These are phyloP conservation scores for Allophyes oxyacanthae DNA, from an alignment of 2,888 invertebrate genomes.

Conservation along the genomic window DNA sequence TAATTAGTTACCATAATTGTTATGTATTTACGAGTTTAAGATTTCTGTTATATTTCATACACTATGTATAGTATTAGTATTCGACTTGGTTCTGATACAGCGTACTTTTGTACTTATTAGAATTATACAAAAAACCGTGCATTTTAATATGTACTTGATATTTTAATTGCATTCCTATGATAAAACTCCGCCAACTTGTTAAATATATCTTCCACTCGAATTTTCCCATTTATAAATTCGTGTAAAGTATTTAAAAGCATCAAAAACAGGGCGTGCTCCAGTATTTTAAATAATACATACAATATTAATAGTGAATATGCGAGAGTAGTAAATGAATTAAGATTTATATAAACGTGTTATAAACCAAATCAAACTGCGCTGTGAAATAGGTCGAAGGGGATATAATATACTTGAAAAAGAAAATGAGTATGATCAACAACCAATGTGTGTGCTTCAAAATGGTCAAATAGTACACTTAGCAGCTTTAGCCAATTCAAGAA, in stretches of 20 bases:
- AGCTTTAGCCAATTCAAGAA: conserved; percentile 8
- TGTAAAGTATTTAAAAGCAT: conserved; percentile 5
- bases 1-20: conserved; percentile 72
- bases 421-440: neutral
- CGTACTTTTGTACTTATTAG: conserved; percentile 20
- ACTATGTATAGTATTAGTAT: conserved; percentile 18
- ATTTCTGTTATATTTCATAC: conserved; percentile 44
- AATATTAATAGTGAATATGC: neutral
- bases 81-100: conserved; percentile 36
- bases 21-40: conserved; percentile 55
- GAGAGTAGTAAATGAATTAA: conserved; percentile 1
- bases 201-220: neutral
- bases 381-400: conserved; percentile 32
- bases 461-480: conserved; percentile 14
- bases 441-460: conserved; percentile 36
- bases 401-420: conserved; percentile 5
- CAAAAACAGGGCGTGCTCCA: neutral
- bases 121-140: conserved; percentile 10
- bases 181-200: neutral
- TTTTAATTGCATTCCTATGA: conserved; percentile 9
- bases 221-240: conserved; percentile 1
- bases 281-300: neutral
- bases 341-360: conserved; percentile 10
- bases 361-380: conserved; percentile 50
- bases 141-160: conserved; percentile 9